Base-by-base conservation (phyloP, 2,888 invertebrate species). In the Melieria picta region DNA sequence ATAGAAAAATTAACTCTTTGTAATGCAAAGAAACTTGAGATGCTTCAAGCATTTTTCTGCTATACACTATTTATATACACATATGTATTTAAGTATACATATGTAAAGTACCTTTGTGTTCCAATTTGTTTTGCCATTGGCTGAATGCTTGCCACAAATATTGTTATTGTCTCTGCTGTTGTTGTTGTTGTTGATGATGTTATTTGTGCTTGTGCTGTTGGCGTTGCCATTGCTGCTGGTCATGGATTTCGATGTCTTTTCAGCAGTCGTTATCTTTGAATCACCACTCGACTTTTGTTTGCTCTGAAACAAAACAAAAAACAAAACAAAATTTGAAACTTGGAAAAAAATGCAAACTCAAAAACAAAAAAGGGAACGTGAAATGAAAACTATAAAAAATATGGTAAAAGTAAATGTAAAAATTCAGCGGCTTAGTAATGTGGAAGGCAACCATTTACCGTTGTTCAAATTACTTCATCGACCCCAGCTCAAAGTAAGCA, bases 91-190 rank as follows among this genome's bases (percentile, higher is more conserved):
- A 11, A 4, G 13, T n/a, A 45, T 47, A 45, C 47, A 63, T 48
- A 11, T 48, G 16, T 3, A n/a, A 30, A 30, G 30, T 11, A 80
- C 80, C 77, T 77, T 83, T 78, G 83, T 81, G 81, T 86, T 86
- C 85, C 86, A 86, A 80, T 85, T 86, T 73, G 81, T 76, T 80
- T 85, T 86, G 75, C 84, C 83, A 77, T 81, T 72, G 72, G 77
- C 71, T 77, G 80, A 78, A 79, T 85, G 78, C 79, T 83, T 82
- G 50, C 79, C 80, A 70, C 81, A 82, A 61, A 80, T 79, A 72
- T 80, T 82, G 77, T 84, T 85, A 76, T 82, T 84, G 75, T 82
- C 78, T 73, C 78, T 77, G 74, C 74, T 79, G 72, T 67, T 76
- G 73, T 76, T 78, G 72, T 74, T 77, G 75, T 77, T 78, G 75